phyloP scores from a whole-genome alignment of 2,113 vertebrate genomes.

The Caranx melampygus region DNA sequence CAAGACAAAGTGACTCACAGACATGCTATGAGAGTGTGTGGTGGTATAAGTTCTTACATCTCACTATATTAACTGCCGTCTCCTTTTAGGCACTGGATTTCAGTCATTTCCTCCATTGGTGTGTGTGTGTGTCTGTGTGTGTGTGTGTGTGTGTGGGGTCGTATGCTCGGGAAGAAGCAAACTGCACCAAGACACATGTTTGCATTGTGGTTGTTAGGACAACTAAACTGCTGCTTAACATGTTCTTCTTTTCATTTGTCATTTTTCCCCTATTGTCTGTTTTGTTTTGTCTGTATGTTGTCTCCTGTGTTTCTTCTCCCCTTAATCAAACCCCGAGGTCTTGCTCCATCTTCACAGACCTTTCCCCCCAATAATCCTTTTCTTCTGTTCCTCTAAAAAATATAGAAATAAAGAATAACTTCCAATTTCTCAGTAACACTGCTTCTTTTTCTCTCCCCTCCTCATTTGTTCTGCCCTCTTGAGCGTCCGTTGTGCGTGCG shows the following conservation, averaged over 20 bases:
- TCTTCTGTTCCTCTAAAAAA: not conserved
- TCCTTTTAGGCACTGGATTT: slow-evolving; percentile 2
- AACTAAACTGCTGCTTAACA: not conserved
- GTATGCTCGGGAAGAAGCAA: not conserved
- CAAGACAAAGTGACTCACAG: slow-evolving; percentile 25
- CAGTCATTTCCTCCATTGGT: not conserved
- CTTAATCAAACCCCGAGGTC: not conserved
- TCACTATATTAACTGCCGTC: not conserved
- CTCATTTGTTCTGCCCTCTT: slow-evolving; percentile 22
- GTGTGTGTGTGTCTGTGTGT: not conserved
- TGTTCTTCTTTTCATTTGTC: slow-evolving; percentile 10
- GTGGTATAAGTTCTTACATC: slow-evolving; percentile 12
- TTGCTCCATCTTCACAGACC: slow-evolving; percentile 9
- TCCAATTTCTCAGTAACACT: slow-evolving; percentile 13
- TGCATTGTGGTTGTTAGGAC: not conserved
- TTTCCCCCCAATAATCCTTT: not conserved
- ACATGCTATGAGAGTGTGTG: slow-evolving; percentile 4
- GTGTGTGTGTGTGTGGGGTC: not conserved
- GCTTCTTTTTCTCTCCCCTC: slow-evolving; percentile 3
- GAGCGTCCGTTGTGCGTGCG: not conserved
- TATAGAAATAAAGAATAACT: not conserved
- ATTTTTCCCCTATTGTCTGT: not conserved
- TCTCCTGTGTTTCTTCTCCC: not conserved
- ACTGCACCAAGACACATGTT: not conserved
- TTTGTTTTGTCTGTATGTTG: not conserved